These are phyloP conservation scores for Drosophila infuscata DNA, from an alignment of 2,888 invertebrate species.

Conservation along the genomic window DNA sequence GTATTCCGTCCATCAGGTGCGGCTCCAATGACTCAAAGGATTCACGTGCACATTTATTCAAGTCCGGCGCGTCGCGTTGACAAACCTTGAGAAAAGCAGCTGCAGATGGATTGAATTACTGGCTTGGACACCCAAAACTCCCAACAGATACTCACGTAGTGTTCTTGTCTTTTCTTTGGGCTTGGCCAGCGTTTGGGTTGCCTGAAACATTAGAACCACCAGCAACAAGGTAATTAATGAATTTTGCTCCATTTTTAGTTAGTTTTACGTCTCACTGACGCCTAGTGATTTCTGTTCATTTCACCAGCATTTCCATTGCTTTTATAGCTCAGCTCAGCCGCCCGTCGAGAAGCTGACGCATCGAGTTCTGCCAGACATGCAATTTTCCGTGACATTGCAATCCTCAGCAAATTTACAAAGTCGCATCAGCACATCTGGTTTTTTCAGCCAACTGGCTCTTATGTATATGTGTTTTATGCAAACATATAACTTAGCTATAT, in stretches of 20 bases:
- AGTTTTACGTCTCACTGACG: slow-evolving; percentile 14
- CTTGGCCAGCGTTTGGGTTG: slow-evolving; percentile 19
- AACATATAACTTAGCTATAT: neutral
- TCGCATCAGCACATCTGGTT: slow-evolving; percentile 38
- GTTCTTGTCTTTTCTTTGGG: slow-evolving; percentile 23
- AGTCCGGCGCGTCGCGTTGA: slow-evolving; percentile 87
- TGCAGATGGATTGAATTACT: slow-evolving; percentile 74
- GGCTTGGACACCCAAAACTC: neutral
- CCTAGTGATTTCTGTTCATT: slow-evolving; percentile 33
- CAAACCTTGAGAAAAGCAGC: slow-evolving; percentile 89
- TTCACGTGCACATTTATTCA: slow-evolving; percentile 88
- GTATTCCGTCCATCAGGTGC: slow-evolving; percentile 88
- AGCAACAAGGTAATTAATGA: slow-evolving; percentile 40
- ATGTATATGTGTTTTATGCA: neutral
- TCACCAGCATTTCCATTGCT: slow-evolving; percentile 31
- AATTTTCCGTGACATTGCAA: slow-evolving; percentile 73
- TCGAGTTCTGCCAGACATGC: slow-evolving; percentile 65
- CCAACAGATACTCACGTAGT: slow-evolving; percentile 55
- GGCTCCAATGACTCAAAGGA: slow-evolving; percentile 87
- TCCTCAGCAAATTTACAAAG: slow-evolving; percentile 66
- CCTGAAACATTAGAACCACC: slow-evolving; percentile 31
- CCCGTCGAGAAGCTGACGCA: slow-evolving; percentile 50
- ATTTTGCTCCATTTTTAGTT: slow-evolving; percentile 45
- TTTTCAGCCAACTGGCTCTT: slow-evolving; percentile 20
- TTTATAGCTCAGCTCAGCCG: slow-evolving; percentile 55